A percentile compares a stretch with the other conserved stretches of the same genome.
Evolutionary conservation across 2,797 vertebrate genomes (phyloP).

Genomic region (Toxotes lorentzi): DNA sequence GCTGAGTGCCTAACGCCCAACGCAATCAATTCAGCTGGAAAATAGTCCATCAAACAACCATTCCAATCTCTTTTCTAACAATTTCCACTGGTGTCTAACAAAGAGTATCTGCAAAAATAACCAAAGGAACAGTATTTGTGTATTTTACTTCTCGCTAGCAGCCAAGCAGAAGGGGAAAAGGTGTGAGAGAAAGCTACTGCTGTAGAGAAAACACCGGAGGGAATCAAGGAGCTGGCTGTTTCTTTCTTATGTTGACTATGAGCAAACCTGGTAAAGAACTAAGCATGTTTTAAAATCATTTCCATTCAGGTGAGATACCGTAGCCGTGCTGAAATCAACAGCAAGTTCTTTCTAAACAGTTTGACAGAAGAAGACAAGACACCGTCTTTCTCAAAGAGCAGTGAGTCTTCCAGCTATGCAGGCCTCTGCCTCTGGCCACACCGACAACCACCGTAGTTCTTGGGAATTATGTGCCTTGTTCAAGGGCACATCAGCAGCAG

Average conservation of each 20-base stretch:
- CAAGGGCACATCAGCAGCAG: background rate
- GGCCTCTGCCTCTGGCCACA: background rate
- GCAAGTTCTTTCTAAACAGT: constrained; percentile 2
- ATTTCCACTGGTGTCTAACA: constrained; percentile 41
- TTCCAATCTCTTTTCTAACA: constrained; percentile 22
- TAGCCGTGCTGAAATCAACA: constrained; percentile 11
- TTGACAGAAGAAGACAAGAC: background rate
- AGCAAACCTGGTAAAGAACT: constrained; percentile 35
- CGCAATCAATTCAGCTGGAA: constrained; percentile 54
- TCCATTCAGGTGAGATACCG: constrained; percentile 3
- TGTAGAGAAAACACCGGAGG: constrained; percentile 21
- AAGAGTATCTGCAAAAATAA: constrained; percentile 34
- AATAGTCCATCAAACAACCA: constrained; percentile 56
- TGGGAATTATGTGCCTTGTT: background rate
- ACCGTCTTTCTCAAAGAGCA: background rate
- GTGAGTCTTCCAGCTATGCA: background rate
- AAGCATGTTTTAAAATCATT: constrained; percentile 21
- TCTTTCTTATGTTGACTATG: constrained; percentile 13
- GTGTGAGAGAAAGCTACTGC: constrained; percentile 37
- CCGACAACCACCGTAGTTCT: background rate
- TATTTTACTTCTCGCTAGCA: constrained; percentile 28
- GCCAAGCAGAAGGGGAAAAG: background rate
- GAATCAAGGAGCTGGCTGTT: constrained; percentile 22
- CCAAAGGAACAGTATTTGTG: constrained; percentile 18
- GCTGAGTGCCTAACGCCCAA: constrained; percentile 42